These are phyloP conservation scores for Apogon talboti DNA, from an alignment of 2,797 vertebrate genomes.

Conservation along the genomic window DNA sequence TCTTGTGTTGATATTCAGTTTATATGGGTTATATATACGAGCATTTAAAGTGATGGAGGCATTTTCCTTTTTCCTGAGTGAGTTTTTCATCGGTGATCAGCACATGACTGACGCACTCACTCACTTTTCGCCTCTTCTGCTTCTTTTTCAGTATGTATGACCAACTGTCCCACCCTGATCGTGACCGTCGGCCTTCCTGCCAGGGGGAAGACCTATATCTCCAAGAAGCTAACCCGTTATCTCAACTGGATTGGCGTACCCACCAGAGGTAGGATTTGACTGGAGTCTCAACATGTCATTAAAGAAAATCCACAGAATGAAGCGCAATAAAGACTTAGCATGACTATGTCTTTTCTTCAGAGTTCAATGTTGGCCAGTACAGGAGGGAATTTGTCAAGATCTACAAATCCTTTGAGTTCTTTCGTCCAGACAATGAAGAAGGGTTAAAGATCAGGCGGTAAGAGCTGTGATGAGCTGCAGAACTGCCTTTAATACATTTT, in stretches of 20 bases:
- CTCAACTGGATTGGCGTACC: constrained; percentile 99
- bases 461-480: constrained; percentile 35
- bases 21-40: background rate
- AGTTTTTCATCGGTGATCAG: constrained; percentile 3
- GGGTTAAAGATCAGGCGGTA: constrained; percentile 95
- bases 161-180: constrained; percentile 97
- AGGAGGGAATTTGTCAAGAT: constrained; percentile 93
- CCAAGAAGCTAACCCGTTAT: constrained; percentile 98
- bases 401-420: constrained; percentile 98
- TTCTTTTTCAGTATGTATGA: constrained; percentile 92
- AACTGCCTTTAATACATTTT: background rate
- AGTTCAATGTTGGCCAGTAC: constrained; percentile 98
- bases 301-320: background rate
- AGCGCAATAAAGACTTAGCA: background rate
- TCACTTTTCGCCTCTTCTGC: background rate
- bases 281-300: background rate
- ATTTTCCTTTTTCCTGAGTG: too few relatives aligned
- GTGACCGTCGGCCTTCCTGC: constrained; percentile 98
- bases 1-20: constrained; percentile 14
- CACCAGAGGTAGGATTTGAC: constrained; percentile 87
- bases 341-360: constrained; percentile 71
- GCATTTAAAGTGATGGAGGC: background rate
- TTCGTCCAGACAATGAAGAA: constrained; percentile 96
- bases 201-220: constrained; percentile 98
- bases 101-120: background rate